Evolutionary conservation across 1,140 invertebrate species (phyloP).

Genomic region (Fopius arisanus): DNA sequence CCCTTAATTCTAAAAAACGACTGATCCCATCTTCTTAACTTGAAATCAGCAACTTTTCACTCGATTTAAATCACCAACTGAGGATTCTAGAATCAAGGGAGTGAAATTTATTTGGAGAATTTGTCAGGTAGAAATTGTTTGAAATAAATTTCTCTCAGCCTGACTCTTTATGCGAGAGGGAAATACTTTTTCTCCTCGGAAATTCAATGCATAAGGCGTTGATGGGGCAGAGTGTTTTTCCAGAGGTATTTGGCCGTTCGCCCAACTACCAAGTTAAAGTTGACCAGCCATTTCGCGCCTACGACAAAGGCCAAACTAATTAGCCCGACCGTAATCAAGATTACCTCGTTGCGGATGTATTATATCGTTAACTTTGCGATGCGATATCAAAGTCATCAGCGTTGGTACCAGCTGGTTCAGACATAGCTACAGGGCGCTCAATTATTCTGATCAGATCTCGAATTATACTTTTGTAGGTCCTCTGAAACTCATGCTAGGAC

Average conservation of each 20-base stretch:
- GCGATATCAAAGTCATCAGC: not conserved
- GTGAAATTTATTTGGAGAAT: too few relatives aligned
- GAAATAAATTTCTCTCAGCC: too few relatives aligned
- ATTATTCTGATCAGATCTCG: not conserved
- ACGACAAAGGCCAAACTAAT: slow-evolving; percentile 8
- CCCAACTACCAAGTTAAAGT: slow-evolving; percentile 15
- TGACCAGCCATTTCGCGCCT: slow-evolving; percentile 16
- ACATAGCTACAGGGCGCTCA: not conserved
- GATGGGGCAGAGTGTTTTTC: not conserved
- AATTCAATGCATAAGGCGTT: not conserved
- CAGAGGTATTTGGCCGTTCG: slow-evolving; percentile 12
- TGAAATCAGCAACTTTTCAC: too few relatives aligned
- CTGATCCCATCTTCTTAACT: too few relatives aligned
- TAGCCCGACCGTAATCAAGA: not conserved
- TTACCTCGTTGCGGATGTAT: not conserved
- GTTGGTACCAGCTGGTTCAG: not conserved
- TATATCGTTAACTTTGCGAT: not conserved
- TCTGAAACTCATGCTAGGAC: not conserved
- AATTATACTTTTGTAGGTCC: not conserved
- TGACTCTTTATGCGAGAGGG: too few relatives aligned
- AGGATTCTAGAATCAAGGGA: too few relatives aligned
- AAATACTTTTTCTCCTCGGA: too few relatives aligned
- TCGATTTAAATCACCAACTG: too few relatives aligned
- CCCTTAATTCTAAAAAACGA: too few relatives aligned
- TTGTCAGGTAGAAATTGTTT: too few relatives aligned